Evolutionary conservation across 2,888 invertebrate genomes (phyloP).

Genomic region (Pandemis cinnamomeana): DNA sequence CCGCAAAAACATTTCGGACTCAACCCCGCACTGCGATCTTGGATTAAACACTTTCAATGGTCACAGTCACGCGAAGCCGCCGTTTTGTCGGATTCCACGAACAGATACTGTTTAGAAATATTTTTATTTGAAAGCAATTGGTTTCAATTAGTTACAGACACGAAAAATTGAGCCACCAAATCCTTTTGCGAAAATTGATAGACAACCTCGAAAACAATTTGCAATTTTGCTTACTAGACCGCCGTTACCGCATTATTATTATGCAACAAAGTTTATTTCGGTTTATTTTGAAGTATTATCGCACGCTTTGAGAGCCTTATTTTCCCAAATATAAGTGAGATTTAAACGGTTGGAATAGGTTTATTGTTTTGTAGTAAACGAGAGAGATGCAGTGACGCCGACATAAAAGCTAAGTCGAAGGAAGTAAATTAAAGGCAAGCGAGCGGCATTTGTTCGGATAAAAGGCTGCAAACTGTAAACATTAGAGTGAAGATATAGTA

Average conservation of each 20-base stretch:
- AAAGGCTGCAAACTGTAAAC: slow-evolving; percentile 30
- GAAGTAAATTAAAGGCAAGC: neutral
- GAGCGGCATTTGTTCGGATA: slow-evolving; percentile 9
- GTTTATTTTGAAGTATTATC: neutral
- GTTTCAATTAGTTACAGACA: slow-evolving; percentile 64
- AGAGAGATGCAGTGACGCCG: neutral
- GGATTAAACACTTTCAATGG: slow-evolving; percentile 41
- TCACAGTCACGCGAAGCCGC: slow-evolving; percentile 58
- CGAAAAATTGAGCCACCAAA: slow-evolving; percentile 53
- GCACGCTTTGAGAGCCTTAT: neutral
- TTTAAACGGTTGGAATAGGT: too few species aligned
- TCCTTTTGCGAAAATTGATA: slow-evolving; percentile 51
- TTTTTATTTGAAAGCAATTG: slow-evolving; percentile 64
- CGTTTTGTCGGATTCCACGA: slow-evolving; percentile 55
- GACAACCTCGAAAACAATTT: slow-evolving; percentile 2
- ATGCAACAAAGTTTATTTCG: neutral
- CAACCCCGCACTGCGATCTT: slow-evolving; percentile 24
- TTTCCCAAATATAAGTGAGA: neutral
- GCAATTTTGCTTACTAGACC: slow-evolving; percentile 1
- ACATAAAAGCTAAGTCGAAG: neutral
- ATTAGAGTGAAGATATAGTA: slow-evolving; percentile 42
- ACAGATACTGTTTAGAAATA: slow-evolving; percentile 55
- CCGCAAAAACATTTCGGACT: slow-evolving; percentile 15
- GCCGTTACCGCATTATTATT: neutral
- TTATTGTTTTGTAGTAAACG: neutral